phyloP scores from a whole-genome alignment of 2,113 vertebrate species.

The Thinocorus orbignyianus region DNA sequence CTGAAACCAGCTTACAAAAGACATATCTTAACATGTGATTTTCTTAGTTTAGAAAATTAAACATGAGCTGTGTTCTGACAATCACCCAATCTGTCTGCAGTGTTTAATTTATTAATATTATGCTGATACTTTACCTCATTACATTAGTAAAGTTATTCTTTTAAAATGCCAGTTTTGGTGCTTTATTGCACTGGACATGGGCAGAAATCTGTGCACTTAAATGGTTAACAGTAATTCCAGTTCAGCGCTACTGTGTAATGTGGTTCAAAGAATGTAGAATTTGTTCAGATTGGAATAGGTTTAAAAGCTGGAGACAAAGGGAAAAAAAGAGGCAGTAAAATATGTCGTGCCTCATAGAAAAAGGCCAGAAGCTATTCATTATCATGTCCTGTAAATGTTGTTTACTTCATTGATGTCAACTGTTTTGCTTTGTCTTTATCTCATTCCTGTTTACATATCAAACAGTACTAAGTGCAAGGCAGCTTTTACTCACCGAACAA shows the following conservation, averaged over 20 bases:
- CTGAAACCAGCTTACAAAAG: not conserved
- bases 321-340: not conserved
- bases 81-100: not conserved
- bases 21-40: not conserved
- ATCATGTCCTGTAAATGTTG: not conserved
- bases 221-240: not conserved
- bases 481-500: not conserved
- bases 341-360: not conserved
- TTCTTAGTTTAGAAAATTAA: constrained; percentile 23
- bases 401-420: constrained; percentile 24
- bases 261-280: not conserved
- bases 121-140: not conserved
- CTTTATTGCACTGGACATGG: not conserved
- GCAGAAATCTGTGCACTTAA: not conserved
- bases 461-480: constrained; percentile 24
- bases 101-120: not conserved
- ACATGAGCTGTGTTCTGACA: constrained; percentile 5
- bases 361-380: not conserved
- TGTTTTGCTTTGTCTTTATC: constrained; percentile 48
- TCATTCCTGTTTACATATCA: constrained; percentile 56
- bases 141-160: not conserved
- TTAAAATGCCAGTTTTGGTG: not conserved
- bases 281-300: not conserved
- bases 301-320: not conserved
- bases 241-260: not conserved